Evolutionary conservation across 2,113 vertebrate genomes (phyloP).

Genomic region (Lucifuga dentata): DNA sequence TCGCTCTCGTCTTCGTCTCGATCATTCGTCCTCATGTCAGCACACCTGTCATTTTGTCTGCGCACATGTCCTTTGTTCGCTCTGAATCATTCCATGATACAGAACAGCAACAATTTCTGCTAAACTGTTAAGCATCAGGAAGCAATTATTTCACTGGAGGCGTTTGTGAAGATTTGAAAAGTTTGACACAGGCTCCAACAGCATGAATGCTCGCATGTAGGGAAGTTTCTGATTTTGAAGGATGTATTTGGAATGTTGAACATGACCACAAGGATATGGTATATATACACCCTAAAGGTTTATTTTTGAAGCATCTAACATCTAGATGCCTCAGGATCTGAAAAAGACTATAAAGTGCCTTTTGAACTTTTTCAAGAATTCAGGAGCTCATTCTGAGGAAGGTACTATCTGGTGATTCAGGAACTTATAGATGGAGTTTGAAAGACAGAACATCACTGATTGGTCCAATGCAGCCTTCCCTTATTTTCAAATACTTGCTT

Average conservation of each 20-base stretch:
- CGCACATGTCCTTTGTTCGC: slow-evolving; percentile 45
- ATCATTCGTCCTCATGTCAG: slow-evolving; percentile 39
- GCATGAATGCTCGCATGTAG: not conserved
- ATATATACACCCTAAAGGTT: too few species aligned
- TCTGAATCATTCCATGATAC: slow-evolving; percentile 44
- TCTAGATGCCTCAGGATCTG: too few species aligned
- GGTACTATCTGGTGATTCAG: too few species aligned
- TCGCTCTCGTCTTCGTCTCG: slow-evolving; percentile 30
- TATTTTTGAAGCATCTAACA: too few species aligned
- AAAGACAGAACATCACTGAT: too few species aligned
- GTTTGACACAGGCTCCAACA: not conserved
- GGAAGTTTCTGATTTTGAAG: not conserved
- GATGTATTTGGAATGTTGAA: slow-evolving; percentile 3
- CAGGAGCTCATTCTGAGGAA: too few species aligned
- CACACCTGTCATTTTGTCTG: slow-evolving; percentile 49
- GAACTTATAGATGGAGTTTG: too few species aligned
- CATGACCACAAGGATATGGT: too few species aligned
- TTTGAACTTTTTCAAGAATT: too few species aligned
- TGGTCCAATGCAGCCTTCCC: too few species aligned
- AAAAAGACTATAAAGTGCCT: too few species aligned
- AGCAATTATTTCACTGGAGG: slow-evolving; percentile 25
- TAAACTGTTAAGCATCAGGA: slow-evolving; percentile 7
- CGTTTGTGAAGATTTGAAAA: slow-evolving; percentile 25
- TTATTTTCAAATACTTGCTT: too few species aligned
- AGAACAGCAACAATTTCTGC: slow-evolving; percentile 28